Evolutionary conservation across 2,113 vertebrate species (phyloP), one percentile per base, ranked within the genome.

Genomic region (Anolis carolinensis): DNA sequence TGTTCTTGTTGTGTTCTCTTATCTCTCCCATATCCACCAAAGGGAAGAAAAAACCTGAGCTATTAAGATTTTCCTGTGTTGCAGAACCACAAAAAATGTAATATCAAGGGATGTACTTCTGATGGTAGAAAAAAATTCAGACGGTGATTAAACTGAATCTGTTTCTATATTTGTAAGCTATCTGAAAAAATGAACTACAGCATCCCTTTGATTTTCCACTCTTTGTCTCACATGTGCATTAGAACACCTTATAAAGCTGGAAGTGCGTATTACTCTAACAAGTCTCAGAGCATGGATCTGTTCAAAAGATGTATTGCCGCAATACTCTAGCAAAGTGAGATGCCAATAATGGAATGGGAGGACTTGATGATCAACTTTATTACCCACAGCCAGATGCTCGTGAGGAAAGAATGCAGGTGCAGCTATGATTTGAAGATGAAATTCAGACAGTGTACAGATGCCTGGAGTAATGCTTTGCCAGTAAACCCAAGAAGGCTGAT

Each of bases 391-490:
- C 2, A 14, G n/a, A 62, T n/a, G 27, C 0, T 0, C 79, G 76
- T 79, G 52, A 79, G 81, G 50, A 62, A 91, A 90, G 83, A 92
- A n/a, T 36, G 83, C 90, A 90, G 89, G 30, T 39, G 36, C 0
- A 81, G 67, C 79, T 65, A 0, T 32, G 50, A 21, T 86, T 48
- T 76, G 74, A 86, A 27, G 14, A 34, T 36, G 39, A 18, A 79
- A 5, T 10, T 90, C 62, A 88, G 36, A 83, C 68, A 79, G 48
- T 10, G 62, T 20, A 0, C 68, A 79, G 55, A 32, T 21, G 70
- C 79, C 72, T 2, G 13, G 70, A 87, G 79, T 87, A 81, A 20
- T 52, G 11, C 1, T 88, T 68, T 87, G 85, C 82, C 83, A 90
- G 86, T 79, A 27, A 89, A 85, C 76, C 39, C 27, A 16, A 82